Base-by-base conservation (phyloP, 1,140 invertebrate species). In the Amphibalanus amphitrite region DNA sequence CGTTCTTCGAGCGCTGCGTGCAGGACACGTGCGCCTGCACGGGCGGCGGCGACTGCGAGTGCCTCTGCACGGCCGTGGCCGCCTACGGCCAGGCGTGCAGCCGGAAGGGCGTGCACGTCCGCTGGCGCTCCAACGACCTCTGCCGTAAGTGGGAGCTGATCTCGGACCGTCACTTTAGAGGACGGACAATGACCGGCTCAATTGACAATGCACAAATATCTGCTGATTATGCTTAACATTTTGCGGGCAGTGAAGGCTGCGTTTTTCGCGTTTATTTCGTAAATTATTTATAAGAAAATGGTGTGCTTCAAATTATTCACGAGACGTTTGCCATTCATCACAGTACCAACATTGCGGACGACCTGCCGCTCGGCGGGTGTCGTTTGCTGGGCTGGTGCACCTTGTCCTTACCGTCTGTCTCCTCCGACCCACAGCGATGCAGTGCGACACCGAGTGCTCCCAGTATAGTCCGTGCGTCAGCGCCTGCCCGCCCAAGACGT, bases 21-120 rank as follows among this genome's bases (percentile, higher is more conserved):
- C 86, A 86, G 71, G 91, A 94, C 80, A 84, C 89, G 0, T 95
- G 92, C 80, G 90, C 87, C 29, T 96, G 93, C 79, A 91, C 94
- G 79, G 82, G 85, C 76, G 92, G 92, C 28, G 92, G 88, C 0
- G 92, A 95, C 78, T 96, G 93, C 77, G 88, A 90, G 71, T 96
- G 92, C 80, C 79, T 93, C 0, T 95, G 93, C 79, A 92, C 92
- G 0, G 89, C 92, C 0, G 81, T 95, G 25, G 88, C 91, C 0
- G 88, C 89, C 6, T 95, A 95, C 79, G 90, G 90, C 28, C 86
- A 92, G 75, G 86, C 88, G 76, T 95, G 93, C 78, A 88, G 86
- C 69, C 75, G 77, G 29, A 72, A 85, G 67, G 81, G 80, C 28
- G 73, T 79, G 23, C 83, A 84, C 10, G 84, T 94, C 17, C 86